phyloP scores from a whole-genome alignment of 2,888 invertebrate genomes.

The Eupithecia vulgata region DNA sequence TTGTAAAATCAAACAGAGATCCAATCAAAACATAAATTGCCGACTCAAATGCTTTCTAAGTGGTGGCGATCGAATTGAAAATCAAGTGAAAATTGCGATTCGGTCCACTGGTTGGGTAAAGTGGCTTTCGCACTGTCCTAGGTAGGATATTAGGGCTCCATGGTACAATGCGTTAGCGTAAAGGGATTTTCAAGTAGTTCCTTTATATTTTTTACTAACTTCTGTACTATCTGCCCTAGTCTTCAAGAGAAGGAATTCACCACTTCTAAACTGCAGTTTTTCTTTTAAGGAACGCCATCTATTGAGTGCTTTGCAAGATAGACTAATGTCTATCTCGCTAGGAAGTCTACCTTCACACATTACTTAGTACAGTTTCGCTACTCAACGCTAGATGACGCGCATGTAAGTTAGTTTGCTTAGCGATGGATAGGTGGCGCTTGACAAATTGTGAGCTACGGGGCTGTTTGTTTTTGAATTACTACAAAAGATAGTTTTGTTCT shows the following conservation, averaged over 20 bases:
- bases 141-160: neutral
- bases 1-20: slow-evolving; percentile 17
- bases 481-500: neutral
- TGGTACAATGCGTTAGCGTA: slow-evolving; percentile 11
- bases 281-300: slow-evolving; percentile 35
- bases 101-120: slow-evolving; percentile 58
- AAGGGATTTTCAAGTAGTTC: neutral
- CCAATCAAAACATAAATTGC: slow-evolving; percentile 34
- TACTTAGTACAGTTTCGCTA: slow-evolving; percentile 29
- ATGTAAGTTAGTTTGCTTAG: neutral
- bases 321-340: no score
- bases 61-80: slow-evolving; percentile 57
- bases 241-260: neutral
- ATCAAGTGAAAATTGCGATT: slow-evolving; percentile 67
- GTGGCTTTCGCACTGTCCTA: slow-evolving; percentile 65
- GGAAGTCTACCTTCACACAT: neutral
- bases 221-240: neutral
- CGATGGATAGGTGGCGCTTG: slow-evolving; percentile 19
- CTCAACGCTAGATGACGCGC: slow-evolving; percentile 39
- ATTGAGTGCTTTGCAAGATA: slow-evolving; percentile 6
- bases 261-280: neutral
- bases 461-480: neutral
- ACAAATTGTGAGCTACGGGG: neutral
- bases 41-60: slow-evolving; percentile 42
- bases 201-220: no score